Evolutionary conservation across 2,113 vertebrate genomes (phyloP).

Genomic region (Galeopterus variegatus): DNA sequence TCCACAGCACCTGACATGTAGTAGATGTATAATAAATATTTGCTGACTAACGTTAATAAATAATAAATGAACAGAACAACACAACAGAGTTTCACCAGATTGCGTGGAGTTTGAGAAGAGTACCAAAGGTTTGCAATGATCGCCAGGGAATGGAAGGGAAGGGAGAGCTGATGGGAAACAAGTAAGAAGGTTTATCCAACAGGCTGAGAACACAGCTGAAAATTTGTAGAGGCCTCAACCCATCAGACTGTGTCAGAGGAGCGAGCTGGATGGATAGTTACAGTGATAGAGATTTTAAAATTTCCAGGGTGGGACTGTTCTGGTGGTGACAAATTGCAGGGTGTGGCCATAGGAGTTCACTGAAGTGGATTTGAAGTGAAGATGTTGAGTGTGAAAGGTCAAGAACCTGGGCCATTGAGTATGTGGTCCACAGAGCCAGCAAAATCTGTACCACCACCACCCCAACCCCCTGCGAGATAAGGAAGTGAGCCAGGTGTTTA

Average conservation of each 20-base stretch:
- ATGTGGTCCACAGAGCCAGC: neutral
- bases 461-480: neutral
- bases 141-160: neutral
- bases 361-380: neutral
- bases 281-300: neutral
- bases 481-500: constrained; percentile 12
- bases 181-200: neutral
- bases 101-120: neutral
- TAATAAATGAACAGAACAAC: neutral
- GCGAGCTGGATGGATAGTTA: neutral
- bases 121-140: neutral
- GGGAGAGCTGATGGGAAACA: neutral
- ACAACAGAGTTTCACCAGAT: neutral
- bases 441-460: neutral
- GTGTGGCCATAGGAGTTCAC: neutral
- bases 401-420: neutral
- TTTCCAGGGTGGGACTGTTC: neutral
- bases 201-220: neutral
- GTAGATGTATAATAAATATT: neutral
- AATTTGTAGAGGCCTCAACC: neutral
- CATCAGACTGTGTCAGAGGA: neutral
- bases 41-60: neutral
- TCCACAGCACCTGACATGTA: neutral
- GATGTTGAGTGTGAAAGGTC: constrained; percentile 2
- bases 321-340: neutral